These are phyloP conservation scores for Choloepus didactylus DNA, from an alignment of 2,797 vertebrate species.

Conservation along the genomic window DNA sequence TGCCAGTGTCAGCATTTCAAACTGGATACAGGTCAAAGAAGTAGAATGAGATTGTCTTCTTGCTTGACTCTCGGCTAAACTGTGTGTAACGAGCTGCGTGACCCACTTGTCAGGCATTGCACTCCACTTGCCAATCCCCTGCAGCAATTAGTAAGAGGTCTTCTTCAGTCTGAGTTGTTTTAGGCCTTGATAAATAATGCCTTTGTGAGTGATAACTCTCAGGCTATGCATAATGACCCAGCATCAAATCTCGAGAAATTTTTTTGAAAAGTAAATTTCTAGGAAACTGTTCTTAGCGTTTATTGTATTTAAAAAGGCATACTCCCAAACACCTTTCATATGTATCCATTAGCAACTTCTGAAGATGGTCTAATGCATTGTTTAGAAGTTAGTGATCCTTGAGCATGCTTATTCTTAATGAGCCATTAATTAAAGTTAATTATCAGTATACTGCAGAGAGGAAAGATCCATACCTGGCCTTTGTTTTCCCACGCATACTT, in stretches of 20 bases:
- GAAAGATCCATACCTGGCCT: neutral
- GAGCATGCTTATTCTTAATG: neutral
- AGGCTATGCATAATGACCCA: constrained; percentile 20
- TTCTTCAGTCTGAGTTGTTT: neutral
- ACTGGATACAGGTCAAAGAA: constrained; percentile 10
- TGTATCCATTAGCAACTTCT: constrained; percentile 17
- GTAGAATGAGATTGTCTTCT: neutral
- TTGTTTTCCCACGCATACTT: neutral
- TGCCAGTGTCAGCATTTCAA: constrained; percentile 45
- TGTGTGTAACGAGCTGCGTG: neutral
- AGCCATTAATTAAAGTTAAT: constrained; percentile 57
- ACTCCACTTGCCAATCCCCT: neutral
- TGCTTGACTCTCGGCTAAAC: constrained; percentile 39
- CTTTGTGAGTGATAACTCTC: neutral
- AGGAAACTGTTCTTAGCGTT: constrained; percentile 30
- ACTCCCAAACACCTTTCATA: neutral
- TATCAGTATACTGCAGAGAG: constrained; percentile 8
- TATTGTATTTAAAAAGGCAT: neutral
- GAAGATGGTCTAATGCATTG: neutral
- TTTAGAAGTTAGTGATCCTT: constrained; percentile 38
- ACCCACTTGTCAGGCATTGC: neutral
- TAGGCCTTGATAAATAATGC: neutral
- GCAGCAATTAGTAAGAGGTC: neutral
- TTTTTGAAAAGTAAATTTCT: constrained; percentile 46
- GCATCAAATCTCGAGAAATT: neutral